Evolutionary conservation across 2,113 vertebrate genomes (phyloP).

Genomic region (Cygnus atratus): DNA sequence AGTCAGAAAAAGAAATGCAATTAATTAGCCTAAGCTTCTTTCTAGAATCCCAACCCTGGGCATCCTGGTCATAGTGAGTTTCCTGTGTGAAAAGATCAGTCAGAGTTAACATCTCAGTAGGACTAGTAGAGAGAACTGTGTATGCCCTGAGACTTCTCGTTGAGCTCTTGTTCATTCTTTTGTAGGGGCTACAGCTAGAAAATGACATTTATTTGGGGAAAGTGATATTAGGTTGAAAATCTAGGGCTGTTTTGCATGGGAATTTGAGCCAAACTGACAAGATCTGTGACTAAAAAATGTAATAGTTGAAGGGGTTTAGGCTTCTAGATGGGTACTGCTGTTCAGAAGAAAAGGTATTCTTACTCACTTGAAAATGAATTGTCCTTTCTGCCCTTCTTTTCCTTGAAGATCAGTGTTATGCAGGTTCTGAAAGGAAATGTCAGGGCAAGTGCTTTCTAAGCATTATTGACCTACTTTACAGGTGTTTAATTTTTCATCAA

Average conservation of each 20-base stretch:
- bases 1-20: conserved; percentile 28
- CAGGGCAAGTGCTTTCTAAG: conserved; percentile 6
- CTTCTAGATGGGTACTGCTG: neutral
- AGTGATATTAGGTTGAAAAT: neutral
- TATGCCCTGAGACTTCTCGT: neutral
- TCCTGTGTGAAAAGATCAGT: neutral
- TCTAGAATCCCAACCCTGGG: neutral
- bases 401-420: neutral
- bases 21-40: conserved; percentile 51
- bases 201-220: neutral
- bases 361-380: neutral
- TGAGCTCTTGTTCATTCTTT: neutral
- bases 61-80: neutral
- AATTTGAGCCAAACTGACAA: neutral
- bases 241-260: neutral
- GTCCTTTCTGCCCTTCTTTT: neutral
- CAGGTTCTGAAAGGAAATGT: neutral
- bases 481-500: neutral
- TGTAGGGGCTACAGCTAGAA: neutral
- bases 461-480: conserved; percentile 36
- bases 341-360: neutral
- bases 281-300: neutral
- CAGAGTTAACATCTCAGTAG: neutral
- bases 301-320: neutral
- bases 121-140: neutral